phyloP scores from a whole-genome alignment of 2,888 invertebrate species.

The Drosophila ezoana region DNA sequence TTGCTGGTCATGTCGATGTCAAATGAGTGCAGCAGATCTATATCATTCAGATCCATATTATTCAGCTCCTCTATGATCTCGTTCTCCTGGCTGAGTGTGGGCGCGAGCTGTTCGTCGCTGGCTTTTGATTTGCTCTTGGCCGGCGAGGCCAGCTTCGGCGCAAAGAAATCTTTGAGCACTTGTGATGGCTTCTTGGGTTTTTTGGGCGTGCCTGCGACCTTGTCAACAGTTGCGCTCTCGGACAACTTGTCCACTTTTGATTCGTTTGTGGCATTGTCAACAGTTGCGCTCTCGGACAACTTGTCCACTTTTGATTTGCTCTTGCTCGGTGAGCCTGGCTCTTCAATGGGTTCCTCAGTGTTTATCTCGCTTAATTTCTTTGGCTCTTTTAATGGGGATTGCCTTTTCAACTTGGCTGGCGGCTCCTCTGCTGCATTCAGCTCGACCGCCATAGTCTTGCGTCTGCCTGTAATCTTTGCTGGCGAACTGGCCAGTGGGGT shows the following conservation, averaged over 20 bases:
- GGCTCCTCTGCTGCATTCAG: not conserved
- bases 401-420: not conserved
- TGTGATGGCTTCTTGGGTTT: not conserved
- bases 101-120: not conserved
- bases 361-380: not conserved
- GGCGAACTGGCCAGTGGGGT: not conserved
- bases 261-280: not conserved
- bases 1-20: not conserved
- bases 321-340: no score
- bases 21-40: not conserved
- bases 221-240: not conserved
- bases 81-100: not conserved
- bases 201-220: not conserved
- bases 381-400: not conserved
- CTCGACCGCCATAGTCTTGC: conserved; percentile 15
- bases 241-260: not conserved
- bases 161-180: not conserved
- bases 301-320: not conserved
- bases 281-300: no score
- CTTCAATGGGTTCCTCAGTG: no score
- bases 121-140: conserved; percentile 1
- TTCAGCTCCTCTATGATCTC: not conserved
- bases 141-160: not conserved
- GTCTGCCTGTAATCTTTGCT: conserved; percentile 17
- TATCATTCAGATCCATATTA: not conserved